These are phyloP conservation scores for Limnephilus rhombicus DNA, from an alignment of 2,888 invertebrate genomes.

Conservation along the genomic window DNA sequence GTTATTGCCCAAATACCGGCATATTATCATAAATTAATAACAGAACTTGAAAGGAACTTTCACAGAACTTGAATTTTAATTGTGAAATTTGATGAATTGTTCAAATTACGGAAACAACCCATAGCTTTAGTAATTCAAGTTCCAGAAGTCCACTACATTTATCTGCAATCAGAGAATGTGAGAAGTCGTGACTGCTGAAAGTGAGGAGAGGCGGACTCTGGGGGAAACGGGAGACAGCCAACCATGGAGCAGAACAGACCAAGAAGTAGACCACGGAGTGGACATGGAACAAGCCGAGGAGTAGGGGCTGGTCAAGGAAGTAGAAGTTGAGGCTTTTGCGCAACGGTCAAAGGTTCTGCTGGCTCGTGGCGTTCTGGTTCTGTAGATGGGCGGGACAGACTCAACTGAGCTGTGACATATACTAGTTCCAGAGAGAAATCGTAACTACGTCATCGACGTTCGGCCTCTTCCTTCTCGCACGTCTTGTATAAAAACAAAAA, in stretches of 20 bases:
- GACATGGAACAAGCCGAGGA: neutral
- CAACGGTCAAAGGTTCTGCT: constrained; percentile 25
- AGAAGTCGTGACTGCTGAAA: constrained; percentile 50
- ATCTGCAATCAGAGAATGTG: constrained; percentile 32
- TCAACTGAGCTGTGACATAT: neutral
- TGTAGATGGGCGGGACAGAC: neutral
- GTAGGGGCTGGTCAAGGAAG: constrained; percentile 8
- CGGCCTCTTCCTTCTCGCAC: too few relatives aligned
- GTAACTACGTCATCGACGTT: too few relatives aligned
- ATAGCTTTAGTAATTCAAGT: neutral
- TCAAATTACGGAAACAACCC: too few relatives aligned
- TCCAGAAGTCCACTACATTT: constrained; percentile 9
- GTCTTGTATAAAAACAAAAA: too few relatives aligned
- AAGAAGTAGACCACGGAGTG: neutral
- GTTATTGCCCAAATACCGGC: too few relatives aligned
- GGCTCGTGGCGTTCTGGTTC: neutral
- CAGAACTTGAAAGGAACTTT: too few relatives aligned
- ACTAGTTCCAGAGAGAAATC: too few relatives aligned
- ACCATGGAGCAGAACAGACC: neutral
- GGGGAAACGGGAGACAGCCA: neutral
- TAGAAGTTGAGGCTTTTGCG: neutral
- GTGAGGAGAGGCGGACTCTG: constrained; percentile 48
- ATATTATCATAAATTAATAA: too few relatives aligned
- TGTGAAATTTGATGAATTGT: too few relatives aligned
- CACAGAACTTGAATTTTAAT: too few relatives aligned